Evolutionary conservation across 2,113 vertebrate species (phyloP).

Genomic region (Anseranas semipalmata): DNA sequence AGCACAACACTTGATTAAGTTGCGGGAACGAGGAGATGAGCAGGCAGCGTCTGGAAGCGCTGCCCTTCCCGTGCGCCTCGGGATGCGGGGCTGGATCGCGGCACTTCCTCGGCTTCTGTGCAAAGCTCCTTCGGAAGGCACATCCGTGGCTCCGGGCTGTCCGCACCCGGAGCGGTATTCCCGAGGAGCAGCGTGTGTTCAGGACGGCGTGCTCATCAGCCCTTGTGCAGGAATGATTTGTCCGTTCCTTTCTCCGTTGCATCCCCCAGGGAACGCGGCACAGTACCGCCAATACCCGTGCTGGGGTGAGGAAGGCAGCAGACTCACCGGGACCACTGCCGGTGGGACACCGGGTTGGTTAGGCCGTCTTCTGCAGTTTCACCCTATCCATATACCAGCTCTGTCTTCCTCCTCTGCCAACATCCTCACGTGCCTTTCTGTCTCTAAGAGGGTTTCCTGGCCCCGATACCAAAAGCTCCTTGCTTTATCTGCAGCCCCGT

Average conservation of each 20-base stretch:
- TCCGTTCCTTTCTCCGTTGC: background rate
- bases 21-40: background rate
- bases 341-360: fast-evolving
- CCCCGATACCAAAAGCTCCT: conserved; percentile 8
- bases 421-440: background rate
- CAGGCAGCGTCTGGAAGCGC: background rate
- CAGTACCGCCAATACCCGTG: fast-evolving
- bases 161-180: background rate
- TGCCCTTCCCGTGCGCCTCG: fast-evolving
- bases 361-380: background rate
- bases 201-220: background rate
- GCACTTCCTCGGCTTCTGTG: background rate
- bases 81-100: fast-evolving
- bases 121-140: background rate
- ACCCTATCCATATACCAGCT: background rate
- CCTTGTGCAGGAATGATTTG: background rate
- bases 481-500: background rate
- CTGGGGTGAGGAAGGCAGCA: background rate
- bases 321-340: fast-evolving
- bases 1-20: background rate
- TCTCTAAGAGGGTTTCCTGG: background rate
- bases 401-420: background rate
- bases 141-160: background rate
- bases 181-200: background rate
- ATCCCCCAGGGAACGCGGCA: background rate